phyloP scores from a whole-genome alignment of 2,113 vertebrate genomes.

The Albula goreensis region DNA sequence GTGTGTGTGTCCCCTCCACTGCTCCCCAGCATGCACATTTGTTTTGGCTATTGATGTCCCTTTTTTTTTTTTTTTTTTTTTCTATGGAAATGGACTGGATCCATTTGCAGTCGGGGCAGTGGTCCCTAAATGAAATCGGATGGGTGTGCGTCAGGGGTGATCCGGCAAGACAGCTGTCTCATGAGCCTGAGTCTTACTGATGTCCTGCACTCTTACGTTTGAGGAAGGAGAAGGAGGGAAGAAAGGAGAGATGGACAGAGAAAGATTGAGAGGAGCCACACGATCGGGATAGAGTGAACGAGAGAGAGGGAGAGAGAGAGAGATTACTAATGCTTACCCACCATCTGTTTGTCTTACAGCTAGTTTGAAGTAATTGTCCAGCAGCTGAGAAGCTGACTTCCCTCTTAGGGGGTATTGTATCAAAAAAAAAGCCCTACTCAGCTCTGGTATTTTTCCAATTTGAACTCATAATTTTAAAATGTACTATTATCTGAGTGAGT shows the following conservation, averaged over 20 bases:
- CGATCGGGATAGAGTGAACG: conserved; percentile 2
- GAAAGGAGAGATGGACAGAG: conserved; percentile 40
- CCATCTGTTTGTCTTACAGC: conserved; percentile 74
- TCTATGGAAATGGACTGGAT: background rate
- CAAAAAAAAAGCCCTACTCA: background rate
- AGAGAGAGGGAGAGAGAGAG: conserved; percentile 20
- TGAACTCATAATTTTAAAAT: background rate
- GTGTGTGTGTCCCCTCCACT: conserved; percentile 42
- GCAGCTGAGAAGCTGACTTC: conserved; percentile 61
- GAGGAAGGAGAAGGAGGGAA: conserved; percentile 53
- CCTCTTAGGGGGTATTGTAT: background rate
- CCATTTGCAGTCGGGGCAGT: background rate
- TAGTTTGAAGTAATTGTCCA: conserved; percentile 71
- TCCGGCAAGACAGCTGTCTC: background rate
- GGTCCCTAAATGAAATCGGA: background rate
- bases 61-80: conserved; percentile 53
- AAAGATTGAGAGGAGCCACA: conserved; percentile 26
- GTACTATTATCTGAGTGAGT: background rate
- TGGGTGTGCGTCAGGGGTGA: background rate
- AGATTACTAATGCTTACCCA: conserved; percentile 47
- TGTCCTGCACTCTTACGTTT: conserved; percentile 50
- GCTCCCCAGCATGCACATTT: conserved; percentile 82
- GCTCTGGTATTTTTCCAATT: background rate
- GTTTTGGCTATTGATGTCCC: conserved; percentile 81
- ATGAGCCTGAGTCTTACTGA: conserved; percentile 30